Evolutionary conservation across 1,140 invertebrate species (phyloP).

Genomic region (Gonioctena quinquepunctata): DNA sequence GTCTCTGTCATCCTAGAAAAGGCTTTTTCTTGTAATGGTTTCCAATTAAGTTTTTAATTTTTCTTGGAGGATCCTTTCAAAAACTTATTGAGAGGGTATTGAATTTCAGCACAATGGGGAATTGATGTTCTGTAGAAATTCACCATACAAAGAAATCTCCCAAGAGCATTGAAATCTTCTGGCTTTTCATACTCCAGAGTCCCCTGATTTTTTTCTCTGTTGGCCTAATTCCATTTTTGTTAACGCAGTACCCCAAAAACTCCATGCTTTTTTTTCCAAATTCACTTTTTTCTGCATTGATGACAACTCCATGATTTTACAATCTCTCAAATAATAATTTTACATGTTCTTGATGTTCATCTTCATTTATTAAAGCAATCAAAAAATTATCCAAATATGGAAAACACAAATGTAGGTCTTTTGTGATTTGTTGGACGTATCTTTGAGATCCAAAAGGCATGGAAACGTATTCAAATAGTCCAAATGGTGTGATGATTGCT

Average conservation of each 20-base stretch:
- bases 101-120: background rate
- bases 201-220: background rate
- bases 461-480: too few relatives aligned
- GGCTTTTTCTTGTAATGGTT: too few relatives aligned
- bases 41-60: too few relatives aligned
- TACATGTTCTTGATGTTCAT: background rate
- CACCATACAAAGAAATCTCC: background rate
- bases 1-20: too few relatives aligned
- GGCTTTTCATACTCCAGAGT: background rate
- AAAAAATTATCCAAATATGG: background rate
- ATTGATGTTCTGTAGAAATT: background rate
- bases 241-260: background rate
- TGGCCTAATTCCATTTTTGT: background rate
- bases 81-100: background rate
- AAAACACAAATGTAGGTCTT: background rate
- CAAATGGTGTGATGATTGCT: conserved; percentile 33
- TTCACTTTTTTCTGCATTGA: background rate
- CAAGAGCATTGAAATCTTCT: background rate
- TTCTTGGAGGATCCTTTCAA: too few relatives aligned
- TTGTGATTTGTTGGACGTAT: background rate
- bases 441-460: conserved; percentile 10
- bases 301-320: background rate
- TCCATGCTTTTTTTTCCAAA: background rate
- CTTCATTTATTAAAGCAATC: background rate
- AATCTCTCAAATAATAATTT: conserved; percentile 26